A percentile compares a stretch with the other conserved stretches of the same genome.
Conservation (phyloP, 2,797 vertebrate genomes). For the Sebastes umbrosus region DNA sequence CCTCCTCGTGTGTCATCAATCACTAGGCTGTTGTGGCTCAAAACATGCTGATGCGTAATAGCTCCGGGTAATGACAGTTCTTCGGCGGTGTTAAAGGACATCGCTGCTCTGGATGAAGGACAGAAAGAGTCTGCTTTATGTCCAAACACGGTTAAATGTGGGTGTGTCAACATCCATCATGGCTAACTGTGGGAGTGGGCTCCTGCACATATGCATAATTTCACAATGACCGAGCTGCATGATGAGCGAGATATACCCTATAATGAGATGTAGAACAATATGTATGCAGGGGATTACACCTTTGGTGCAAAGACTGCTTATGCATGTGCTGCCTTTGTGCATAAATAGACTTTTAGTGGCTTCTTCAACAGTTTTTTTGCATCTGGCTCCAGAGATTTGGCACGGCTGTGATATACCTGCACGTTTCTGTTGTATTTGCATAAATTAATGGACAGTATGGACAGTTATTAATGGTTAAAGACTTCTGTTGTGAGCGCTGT, state of each 20-base stretch:
- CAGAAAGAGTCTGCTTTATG: slow-evolving; percentile 17
- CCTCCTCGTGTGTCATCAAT: neutral
- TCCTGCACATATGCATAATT: slow-evolving; percentile 24
- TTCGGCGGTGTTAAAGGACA: neutral
- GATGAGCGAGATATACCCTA: slow-evolving; percentile 7
- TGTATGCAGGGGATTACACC: slow-evolving; percentile 25
- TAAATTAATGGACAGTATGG: slow-evolving; percentile 15
- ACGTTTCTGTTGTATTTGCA: slow-evolving; percentile 8
- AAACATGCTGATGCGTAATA: neutral
- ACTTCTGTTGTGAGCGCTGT: slow-evolving; percentile 5
- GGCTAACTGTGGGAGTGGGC: neutral
- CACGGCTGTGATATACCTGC: neutral
- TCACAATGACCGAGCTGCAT: slow-evolving; percentile 12
- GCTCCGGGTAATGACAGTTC: neutral
- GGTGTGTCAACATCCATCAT: slow-evolving; percentile 20
- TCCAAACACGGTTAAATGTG: slow-evolving; percentile 20
- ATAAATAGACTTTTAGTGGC: slow-evolving; percentile 7
- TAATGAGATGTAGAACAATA: slow-evolving; percentile 45
- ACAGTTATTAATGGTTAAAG: slow-evolving; percentile 34
- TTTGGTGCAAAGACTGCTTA: slow-evolving; percentile 7
- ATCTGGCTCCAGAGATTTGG: slow-evolving; percentile 10
- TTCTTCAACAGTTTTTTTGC: slow-evolving; percentile 1
- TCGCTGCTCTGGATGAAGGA: slow-evolving; percentile 8
- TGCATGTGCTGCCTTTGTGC: slow-evolving; percentile 8
- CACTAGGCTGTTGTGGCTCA: neutral